Conservation (phyloP, 2,888 invertebrate genomes). For the Nudaria mundana region DNA sequence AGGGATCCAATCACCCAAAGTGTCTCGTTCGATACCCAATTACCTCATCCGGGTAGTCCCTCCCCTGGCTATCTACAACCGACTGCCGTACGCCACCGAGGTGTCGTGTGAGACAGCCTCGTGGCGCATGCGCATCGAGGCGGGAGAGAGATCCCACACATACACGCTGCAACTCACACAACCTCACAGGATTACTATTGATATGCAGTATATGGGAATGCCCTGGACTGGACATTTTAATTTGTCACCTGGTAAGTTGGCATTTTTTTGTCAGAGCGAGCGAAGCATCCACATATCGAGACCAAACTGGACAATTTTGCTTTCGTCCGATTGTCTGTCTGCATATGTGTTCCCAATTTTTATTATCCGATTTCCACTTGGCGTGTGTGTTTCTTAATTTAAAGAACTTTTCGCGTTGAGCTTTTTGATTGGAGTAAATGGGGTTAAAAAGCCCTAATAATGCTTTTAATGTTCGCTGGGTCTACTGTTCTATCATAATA, state of each 20-base stretch:
- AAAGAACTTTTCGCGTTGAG: no score
- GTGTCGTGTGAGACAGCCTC: slow-evolving; percentile 28
- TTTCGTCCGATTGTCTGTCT: no score
- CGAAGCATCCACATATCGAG: no score
- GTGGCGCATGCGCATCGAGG: slow-evolving; percentile 82
- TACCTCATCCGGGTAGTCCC: slow-evolving; percentile 87
- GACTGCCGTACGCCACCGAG: slow-evolving; percentile 84
- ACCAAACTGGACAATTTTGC: no score
- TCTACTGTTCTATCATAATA: no score
- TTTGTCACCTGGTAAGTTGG: slow-evolving; percentile 78
- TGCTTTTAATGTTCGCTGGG: no score
- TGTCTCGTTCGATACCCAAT: slow-evolving; percentile 84
- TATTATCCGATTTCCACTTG: no score
- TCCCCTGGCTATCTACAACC: slow-evolving; percentile 88
- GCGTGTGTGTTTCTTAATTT: no score
- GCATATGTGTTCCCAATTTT: no score
- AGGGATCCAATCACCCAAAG: slow-evolving; percentile 65
- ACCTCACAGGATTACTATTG: slow-evolving; percentile 73
- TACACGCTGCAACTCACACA: slow-evolving; percentile 84
- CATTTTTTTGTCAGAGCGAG: no score
- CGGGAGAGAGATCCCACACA: slow-evolving; percentile 86
- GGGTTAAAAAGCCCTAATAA: no score
- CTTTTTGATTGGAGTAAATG: no score
- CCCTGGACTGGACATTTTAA: slow-evolving; percentile 87
- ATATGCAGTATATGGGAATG: slow-evolving; percentile 83